Base-by-base conservation (phyloP, 2,797 vertebrate genomes). In the Triplophysa yarkandensis region DNA sequence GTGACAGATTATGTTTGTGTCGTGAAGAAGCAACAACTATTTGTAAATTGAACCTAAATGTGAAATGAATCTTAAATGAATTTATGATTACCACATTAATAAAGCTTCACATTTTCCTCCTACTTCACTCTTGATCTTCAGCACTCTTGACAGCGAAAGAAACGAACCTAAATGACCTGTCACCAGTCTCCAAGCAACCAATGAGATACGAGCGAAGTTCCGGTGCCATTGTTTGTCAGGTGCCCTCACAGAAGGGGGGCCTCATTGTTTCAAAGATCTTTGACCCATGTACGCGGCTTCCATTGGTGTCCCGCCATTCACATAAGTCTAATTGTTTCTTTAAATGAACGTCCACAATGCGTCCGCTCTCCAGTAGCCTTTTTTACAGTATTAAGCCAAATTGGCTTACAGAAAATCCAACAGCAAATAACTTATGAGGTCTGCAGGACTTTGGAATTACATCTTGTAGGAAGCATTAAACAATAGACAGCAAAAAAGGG, bases 241-340 rank as follows among this genome's bases (percentile, higher is more conserved):
- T 63, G 32, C 41, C n/a, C 52, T 66, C 66, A 74, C 74, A 75
- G 60, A 25, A 57, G 77, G 73, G 82, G 68, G 62, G 72, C 81
- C 76, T 85, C 81, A 83, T 91, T 89, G 87, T 88, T 88, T 85
- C 84, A 86, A 85, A 84, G 82, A 71, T 79, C 66, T 89, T 48
- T 90, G 89, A 92, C 90, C 90, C 85, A 88, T 77, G 90, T 91
- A 66, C 74, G 78, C 79, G 55, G 67, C 57, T 23, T 55, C 43
- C 67, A 69, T 10, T 55, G 65, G 43, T 78, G 72, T 46, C 50
- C 1, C 17, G 21, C 69, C 67, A 79, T 68, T 72, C 79, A 75
- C 74, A 6, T 23, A 61, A 46, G 74, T 74, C 61, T 28, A 77
- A 74, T 69, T 76, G 77, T 75, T 34, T 68, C 58, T 76, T 75